Percentiles rank a stretch among this genome's conserved stretches.
Evolutionary conservation across 2,888 invertebrate genomes (phyloP).

Genomic region (Phyllotreta cruciferae): DNA sequence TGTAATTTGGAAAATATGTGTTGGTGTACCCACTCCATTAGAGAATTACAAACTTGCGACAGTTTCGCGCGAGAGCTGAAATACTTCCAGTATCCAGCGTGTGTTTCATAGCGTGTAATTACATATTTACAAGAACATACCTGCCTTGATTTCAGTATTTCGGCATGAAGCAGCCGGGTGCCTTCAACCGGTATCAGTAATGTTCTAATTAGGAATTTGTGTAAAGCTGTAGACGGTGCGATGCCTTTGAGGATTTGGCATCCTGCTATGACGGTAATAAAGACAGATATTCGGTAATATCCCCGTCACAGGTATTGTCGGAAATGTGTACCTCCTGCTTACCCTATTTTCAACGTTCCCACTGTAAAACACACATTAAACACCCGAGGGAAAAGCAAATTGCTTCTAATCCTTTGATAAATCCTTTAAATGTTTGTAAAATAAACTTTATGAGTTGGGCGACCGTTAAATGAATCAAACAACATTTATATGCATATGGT

Average conservation of each 20-base stretch:
- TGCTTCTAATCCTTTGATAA: too few species aligned
- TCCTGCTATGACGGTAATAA: not conserved
- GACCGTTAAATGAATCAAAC: too few species aligned
- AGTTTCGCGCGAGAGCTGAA: not conserved
- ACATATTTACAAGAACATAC: not conserved
- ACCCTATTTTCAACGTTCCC: too few species aligned
- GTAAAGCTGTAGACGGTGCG: not conserved
- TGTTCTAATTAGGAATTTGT: constrained; percentile 5
- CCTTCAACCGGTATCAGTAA: not conserved
- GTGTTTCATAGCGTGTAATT: too few species aligned
- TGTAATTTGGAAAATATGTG: too few species aligned
- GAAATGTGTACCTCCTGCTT: too few species aligned
- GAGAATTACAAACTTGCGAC: not conserved
- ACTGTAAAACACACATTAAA: too few species aligned
- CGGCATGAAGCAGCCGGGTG: not conserved
- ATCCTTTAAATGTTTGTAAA: too few species aligned
- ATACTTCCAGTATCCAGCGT: not conserved
- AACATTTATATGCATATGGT: too few species aligned
- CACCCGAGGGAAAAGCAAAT: too few species aligned
- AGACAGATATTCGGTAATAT: not conserved
- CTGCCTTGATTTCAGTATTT: not conserved
- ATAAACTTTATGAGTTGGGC: too few species aligned
- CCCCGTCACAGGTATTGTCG: too few species aligned
- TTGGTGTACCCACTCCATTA: not conserved
- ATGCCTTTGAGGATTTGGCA: constrained; percentile 7